A percentile compares a stretch with the other conserved stretches of the same genome.
Evolutionary conservation across 2,797 vertebrate genomes (phyloP).

Genomic region (Lemur catta): DNA sequence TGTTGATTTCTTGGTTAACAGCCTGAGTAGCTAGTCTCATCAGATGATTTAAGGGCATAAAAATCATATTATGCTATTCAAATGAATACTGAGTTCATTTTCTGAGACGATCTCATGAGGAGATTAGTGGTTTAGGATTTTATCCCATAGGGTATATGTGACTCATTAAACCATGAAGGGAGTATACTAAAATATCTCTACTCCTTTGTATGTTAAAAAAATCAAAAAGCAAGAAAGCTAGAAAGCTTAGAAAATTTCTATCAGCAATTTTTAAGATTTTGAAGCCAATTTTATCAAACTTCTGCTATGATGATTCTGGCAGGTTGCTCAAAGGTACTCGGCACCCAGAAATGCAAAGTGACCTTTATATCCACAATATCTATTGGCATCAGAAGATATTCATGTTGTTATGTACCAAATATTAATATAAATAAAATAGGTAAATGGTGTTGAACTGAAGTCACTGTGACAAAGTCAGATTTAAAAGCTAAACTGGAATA

Average conservation of each 20-base stretch:
- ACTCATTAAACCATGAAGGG: not conserved
- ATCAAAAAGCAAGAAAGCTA: not conserved
- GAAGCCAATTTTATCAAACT: not conserved
- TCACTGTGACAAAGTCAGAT: not conserved
- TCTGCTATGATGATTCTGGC: not conserved
- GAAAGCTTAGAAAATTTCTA: not conserved
- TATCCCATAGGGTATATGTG: not conserved
- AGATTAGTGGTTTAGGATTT: not conserved
- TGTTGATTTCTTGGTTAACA: conserved; percentile 19
- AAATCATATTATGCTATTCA: not conserved
- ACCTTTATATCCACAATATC: not conserved
- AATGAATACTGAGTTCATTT: not conserved
- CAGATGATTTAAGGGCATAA: not conserved
- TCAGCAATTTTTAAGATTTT: conserved; percentile 16
- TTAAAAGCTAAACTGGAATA: not conserved
- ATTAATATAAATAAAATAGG: conserved; percentile 33
- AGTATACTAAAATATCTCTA: not conserved
- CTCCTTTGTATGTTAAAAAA: not conserved
- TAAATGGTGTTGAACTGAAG: not conserved
- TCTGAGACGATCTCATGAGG: not conserved
- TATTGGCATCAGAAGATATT: conserved; percentile 22
- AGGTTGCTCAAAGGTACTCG: not conserved
- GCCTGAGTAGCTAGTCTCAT: not conserved
- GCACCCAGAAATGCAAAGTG: not conserved
- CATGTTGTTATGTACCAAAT: not conserved